These are phyloP conservation scores for Picathartes gymnocephalus DNA, from an alignment of 2,113 vertebrate species.

Conservation along the genomic window DNA sequence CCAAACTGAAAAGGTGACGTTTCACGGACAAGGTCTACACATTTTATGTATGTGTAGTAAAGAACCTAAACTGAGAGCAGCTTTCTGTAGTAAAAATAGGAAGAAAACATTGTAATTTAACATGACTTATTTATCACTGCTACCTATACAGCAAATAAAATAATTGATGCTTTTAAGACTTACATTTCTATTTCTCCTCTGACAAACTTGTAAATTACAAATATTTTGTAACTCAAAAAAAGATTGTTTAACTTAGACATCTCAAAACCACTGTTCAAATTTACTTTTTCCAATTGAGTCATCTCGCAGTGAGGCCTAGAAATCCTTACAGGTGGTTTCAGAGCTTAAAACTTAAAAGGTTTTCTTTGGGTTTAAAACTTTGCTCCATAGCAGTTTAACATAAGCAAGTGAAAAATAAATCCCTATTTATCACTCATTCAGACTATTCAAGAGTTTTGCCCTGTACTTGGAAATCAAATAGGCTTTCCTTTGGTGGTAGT, in stretches of 20 bases:
- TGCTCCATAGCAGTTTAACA: background rate
- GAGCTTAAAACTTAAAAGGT: background rate
- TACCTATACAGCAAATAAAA: background rate
- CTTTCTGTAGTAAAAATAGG: background rate
- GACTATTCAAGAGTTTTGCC: background rate
- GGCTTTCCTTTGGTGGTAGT: background rate
- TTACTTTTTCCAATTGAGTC: too few species aligned
- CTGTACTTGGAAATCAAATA: background rate
- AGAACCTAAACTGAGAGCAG: background rate
- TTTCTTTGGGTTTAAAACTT: background rate
- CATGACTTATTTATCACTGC: background rate
- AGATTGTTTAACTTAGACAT: too few species aligned
- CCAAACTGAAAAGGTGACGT: background rate
- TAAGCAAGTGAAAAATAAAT: background rate
- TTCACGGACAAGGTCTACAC: background rate
- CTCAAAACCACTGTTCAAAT: too few species aligned
- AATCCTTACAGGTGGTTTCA: too few species aligned
- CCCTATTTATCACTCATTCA: background rate
- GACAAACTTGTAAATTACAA: background rate
- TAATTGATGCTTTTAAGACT: background rate
- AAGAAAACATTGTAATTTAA: background rate
- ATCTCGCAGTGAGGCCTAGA: too few species aligned
- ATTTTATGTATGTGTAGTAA: background rate
- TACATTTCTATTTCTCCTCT: background rate
- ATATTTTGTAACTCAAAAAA: too few species aligned